phyloP scores from a whole-genome alignment of 1,140 invertebrate genomes.

The Periplaneta americana region DNA sequence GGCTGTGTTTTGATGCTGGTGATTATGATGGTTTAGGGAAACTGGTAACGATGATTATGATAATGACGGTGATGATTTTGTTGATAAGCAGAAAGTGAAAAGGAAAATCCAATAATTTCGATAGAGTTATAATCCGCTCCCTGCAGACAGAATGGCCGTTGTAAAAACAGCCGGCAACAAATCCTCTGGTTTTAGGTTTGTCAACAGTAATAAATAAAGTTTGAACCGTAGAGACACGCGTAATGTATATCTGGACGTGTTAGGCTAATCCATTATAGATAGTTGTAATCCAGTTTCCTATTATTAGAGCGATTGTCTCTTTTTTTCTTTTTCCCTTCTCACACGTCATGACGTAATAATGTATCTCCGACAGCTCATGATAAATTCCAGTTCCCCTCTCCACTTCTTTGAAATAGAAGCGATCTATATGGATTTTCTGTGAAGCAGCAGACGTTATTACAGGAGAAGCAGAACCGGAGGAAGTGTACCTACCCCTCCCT shows the following conservation, averaged over 20 bases:
- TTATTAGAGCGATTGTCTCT: not conserved
- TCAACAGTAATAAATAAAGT: too few species aligned
- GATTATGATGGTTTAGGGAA: too few species aligned
- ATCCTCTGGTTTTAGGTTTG: too few species aligned
- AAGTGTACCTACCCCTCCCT: not conserved
- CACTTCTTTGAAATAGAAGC: not conserved
- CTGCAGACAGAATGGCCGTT: too few species aligned
- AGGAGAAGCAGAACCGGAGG: not conserved
- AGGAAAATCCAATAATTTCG: too few species aligned
- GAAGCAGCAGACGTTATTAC: not conserved
- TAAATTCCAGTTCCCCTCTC: not conserved
- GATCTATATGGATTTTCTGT: not conserved
- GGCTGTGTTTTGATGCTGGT: too few species aligned
- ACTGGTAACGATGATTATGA: too few species aligned
- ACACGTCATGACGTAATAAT: not conserved
- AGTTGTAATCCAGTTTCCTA: not conserved
- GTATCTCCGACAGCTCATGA: not conserved
- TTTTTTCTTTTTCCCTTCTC: not conserved
- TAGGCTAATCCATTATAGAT: not conserved
- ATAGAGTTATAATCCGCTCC: too few species aligned
- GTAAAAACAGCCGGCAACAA: too few species aligned
- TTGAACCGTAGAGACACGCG: too few species aligned
- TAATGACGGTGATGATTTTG: too few species aligned
- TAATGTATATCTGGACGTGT: not conserved
- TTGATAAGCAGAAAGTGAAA: too few species aligned